Conservation (phyloP, 2,888 invertebrate species). For the Pteria penguin region DNA sequence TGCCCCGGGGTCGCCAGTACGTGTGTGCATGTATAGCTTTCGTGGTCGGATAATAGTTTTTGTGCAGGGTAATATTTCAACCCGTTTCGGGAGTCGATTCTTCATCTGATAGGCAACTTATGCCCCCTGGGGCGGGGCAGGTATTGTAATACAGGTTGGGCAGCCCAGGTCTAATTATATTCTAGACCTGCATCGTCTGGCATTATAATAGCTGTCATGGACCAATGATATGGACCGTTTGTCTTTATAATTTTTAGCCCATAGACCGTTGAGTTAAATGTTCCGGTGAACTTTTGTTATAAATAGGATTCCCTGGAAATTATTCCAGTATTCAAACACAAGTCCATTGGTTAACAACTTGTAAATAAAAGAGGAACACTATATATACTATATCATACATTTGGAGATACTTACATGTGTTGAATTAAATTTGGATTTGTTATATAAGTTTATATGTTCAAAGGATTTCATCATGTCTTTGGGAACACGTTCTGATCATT, state of each 20-base stretch:
- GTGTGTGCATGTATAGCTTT: no score
- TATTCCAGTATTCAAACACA: not conserved
- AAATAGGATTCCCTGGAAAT: not conserved
- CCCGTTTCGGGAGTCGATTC: no score
- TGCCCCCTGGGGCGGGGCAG: not conserved
- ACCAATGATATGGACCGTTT: not conserved
- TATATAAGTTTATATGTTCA: not conserved
- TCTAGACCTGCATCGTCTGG: not conserved
- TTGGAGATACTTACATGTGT: no score
- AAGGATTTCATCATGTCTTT: not conserved
- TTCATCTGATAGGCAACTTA: not conserved
- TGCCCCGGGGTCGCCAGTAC: not conserved
- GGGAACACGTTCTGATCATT: not conserved
- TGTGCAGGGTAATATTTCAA: not conserved
- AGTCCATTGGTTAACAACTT: not conserved
- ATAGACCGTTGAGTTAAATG: not conserved
- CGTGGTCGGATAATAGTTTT: no score
- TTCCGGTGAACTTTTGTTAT: not conserved
- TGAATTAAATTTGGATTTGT: no score
- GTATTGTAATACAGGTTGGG: not conserved
- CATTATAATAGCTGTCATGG: not conserved
- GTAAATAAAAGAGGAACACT: no score
- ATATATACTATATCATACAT: no score
- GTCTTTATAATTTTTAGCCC: not conserved
- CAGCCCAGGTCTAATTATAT: not conserved